Evolutionary conservation across 2,888 invertebrate species (phyloP).

Genomic region (Psococerastis gibbosa): DNA sequence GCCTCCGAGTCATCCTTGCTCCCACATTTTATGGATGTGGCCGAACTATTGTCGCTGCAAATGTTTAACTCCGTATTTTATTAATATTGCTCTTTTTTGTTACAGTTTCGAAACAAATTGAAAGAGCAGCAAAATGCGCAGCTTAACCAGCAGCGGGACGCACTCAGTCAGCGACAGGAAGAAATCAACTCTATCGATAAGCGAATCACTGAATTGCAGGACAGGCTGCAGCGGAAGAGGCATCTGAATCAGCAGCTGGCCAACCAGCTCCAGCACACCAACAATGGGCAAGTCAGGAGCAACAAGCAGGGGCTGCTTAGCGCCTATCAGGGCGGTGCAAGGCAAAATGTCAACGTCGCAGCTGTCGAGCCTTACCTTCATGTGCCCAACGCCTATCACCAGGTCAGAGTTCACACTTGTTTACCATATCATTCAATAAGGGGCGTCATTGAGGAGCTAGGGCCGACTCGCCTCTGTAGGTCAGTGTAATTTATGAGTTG

Average conservation of each 20-base stretch:
- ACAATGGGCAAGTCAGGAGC: conserved; percentile 15
- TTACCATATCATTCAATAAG: too few species aligned
- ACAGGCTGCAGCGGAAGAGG: conserved; percentile 71
- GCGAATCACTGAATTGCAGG: conserved; percentile 83
- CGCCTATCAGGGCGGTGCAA: neutral
- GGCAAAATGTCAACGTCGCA: conserved; percentile 52
- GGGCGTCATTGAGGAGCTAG: too few species aligned
- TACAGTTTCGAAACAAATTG: conserved; percentile 87
- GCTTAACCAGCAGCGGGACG: conserved; percentile 73
- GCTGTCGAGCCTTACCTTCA: conserved; percentile 79
- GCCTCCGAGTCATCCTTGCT: neutral
- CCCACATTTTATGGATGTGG: neutral
- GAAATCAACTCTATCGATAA: conserved; percentile 86
- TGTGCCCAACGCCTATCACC: conserved; percentile 33
- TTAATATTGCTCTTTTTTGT: conserved; percentile 18
- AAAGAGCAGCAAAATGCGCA: conserved; percentile 88
- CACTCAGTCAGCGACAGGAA: conserved; percentile 70
- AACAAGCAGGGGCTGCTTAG: conserved; percentile 1
- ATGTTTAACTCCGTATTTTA: conserved; percentile 2
- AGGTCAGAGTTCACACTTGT: conserved; percentile 9
- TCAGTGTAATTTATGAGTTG: too few species aligned
- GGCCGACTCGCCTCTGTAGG: too few species aligned
- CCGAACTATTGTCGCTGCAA: too few species aligned
- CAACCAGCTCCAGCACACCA: conserved; percentile 26
- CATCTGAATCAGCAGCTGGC: conserved; percentile 60